These are phyloP conservation scores for Phycodurus eques DNA, from an alignment of 2,113 vertebrate genomes.

Conservation along the genomic window DNA sequence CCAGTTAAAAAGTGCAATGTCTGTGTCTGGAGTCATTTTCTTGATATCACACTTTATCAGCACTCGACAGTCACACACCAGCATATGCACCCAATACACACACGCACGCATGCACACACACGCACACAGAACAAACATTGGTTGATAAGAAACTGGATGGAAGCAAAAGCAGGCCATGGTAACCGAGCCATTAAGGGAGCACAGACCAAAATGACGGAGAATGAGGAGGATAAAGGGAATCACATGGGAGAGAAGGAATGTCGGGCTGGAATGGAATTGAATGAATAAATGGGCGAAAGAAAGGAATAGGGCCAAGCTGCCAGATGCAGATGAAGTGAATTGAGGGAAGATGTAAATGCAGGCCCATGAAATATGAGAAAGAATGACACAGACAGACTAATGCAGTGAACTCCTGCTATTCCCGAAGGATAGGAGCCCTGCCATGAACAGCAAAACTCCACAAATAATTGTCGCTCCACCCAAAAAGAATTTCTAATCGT, in stretches of 20 bases:
- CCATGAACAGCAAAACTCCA: too few relatives aligned
- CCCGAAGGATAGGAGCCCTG: too few relatives aligned
- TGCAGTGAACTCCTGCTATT: too few relatives aligned
- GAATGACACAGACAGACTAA: too few relatives aligned
- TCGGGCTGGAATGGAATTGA: not conserved
- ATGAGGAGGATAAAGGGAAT: conserved; percentile 22
- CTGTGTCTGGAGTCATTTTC: conserved; percentile 43
- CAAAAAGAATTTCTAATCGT: too few relatives aligned
- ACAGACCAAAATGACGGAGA: conserved; percentile 40
- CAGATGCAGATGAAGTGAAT: not conserved
- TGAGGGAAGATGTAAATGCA: too few relatives aligned
- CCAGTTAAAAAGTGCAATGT: conserved; percentile 36
- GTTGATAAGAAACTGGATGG: conserved; percentile 50
- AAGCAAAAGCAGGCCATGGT: conserved; percentile 59
- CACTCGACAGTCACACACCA: conserved; percentile 10
- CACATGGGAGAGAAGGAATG: conserved; percentile 4
- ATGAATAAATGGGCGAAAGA: conserved; percentile 6
- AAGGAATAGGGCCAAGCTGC: conserved; percentile 1
- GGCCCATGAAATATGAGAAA: too few relatives aligned
- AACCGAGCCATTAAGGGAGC: conserved; percentile 57
- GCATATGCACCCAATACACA: conserved; percentile 5
- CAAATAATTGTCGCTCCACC: too few relatives aligned
- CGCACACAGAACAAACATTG: conserved; percentile 8
- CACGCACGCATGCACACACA: not conserved
- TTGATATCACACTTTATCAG: conserved; percentile 52